Evolutionary conservation across 2,888 invertebrate species (phyloP).

Genomic region (Patella caerulea): DNA sequence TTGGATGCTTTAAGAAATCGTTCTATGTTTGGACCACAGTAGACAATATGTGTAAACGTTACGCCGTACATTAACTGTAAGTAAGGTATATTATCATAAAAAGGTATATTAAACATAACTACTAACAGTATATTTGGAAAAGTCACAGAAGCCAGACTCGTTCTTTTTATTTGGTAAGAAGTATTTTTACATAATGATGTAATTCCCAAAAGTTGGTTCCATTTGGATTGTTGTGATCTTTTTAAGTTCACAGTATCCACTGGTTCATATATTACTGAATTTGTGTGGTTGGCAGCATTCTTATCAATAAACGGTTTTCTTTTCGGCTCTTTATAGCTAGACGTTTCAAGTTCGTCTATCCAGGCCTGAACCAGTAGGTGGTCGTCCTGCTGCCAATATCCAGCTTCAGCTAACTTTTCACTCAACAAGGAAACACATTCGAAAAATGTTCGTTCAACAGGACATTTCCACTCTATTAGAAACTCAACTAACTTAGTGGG

Average conservation of each 20-base stretch:
- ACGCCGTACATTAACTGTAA: conserved; percentile 21
- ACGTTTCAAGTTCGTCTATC: conserved; percentile 14
- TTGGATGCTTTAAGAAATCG: neutral
- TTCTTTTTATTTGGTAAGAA: neutral
- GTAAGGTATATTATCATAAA: conserved; percentile 7
- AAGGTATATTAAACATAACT: conserved; percentile 9
- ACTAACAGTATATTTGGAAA: conserved; percentile 13
- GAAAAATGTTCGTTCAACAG: conserved; percentile 32
- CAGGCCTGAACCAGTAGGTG: conserved; percentile 4
- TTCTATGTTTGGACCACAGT: neutral
- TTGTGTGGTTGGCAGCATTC: neutral
- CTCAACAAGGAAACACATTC: conserved; percentile 40
- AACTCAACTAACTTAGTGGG: conserved; percentile 29
- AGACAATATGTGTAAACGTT: conserved; percentile 13
- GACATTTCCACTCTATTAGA: conserved; percentile 44
- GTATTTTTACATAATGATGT: neutral
- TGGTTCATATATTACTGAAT: neutral
- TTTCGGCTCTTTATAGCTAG: conserved; percentile 18
- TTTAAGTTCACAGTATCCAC: neutral
- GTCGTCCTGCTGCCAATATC: conserved; percentile 34
- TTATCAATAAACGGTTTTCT: neutral
- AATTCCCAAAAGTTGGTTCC: conserved; percentile 11
- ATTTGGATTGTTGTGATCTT: neutral
- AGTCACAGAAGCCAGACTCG: neutral
- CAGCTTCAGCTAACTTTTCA: conserved; percentile 34